Base-by-base conservation (phyloP, 2,797 vertebrate species). In the Glossophaga mutica region DNA sequence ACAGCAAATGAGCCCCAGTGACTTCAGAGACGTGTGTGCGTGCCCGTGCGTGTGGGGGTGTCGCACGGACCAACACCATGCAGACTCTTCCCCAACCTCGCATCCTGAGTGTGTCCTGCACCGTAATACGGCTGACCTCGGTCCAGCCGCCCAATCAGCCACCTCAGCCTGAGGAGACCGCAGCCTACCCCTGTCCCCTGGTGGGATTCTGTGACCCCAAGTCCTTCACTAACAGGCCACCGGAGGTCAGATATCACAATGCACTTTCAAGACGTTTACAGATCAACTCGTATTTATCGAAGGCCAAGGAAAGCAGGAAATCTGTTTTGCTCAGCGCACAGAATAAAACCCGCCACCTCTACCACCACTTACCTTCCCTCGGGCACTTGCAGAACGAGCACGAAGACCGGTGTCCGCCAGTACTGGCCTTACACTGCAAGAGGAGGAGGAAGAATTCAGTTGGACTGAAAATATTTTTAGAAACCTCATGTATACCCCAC, bases 301-400 rank as follows among this genome's bases (percentile, higher is more conserved):
- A 92, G 95, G 62, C 9, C 21, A 83, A 90, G 68, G 32, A 88
- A 59, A 84, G 62, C 42, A 86, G 9, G 22, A 32, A 39, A 29
- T 78, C 18, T 71, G 76, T 46, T 77, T 39, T 83, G 16, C 21
- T 90, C 22, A 52, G 22, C 9, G 7, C 42, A 59, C 34, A 78
- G 93, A 37, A 67, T 19, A 85, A 85, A 91, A 78, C 39, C 18
- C 22, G 52, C 11, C 21, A 29, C 22, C 18, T 57, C 34, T 77
- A 21, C 22, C 11, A 34, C 19, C 87, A 98, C 98, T 98, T 90
- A 99, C 98, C 98, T 94, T 98, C 98, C 97, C 98, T 98, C 67
- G 98, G 98, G 18, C 98, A 98, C 95, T 98, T 99, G 98, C 98
- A 99, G 96, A 98, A 98, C 90, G 98, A 98, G 97, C 98, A 99